A percentile compares a stretch with the other conserved stretches of the same genome.
These are phyloP conservation scores for Campylorhamphus procurvoides DNA, from an alignment of 2,113 vertebrate genomes.

Conservation along the genomic window DNA sequence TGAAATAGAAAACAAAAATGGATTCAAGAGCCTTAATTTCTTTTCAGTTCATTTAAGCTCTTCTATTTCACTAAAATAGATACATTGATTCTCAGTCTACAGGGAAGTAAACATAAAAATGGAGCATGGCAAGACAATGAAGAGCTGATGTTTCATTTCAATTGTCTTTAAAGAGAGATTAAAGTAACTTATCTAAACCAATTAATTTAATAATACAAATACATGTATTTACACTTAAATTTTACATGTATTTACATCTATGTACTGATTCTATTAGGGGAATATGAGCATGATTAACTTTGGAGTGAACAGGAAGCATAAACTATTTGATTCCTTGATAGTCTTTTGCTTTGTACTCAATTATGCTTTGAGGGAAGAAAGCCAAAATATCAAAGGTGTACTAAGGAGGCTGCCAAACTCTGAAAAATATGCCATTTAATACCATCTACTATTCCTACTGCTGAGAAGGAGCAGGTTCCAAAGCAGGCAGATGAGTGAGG, in stretches of 20 bases:
- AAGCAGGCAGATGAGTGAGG: not conserved
- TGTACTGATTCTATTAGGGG: not conserved
- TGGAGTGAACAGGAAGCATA: not conserved
- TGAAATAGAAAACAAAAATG: not conserved
- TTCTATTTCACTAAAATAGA: not conserved
- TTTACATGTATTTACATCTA: not conserved
- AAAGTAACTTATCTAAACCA: not conserved
- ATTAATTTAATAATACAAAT: not conserved
- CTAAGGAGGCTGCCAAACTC: not conserved
- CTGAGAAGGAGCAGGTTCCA: not conserved
- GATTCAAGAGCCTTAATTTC: not conserved
- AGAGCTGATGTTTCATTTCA: not conserved
- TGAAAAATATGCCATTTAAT: not conserved
- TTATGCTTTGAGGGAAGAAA: not conserved
- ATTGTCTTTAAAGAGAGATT: not conserved
- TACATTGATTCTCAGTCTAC: not conserved
- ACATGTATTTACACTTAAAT: not conserved
- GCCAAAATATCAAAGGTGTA: not conserved
- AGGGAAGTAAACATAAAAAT: not conserved
- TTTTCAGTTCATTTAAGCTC: not conserved
- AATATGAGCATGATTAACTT: not conserved
- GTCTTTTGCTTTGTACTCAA: constrained; percentile 10
- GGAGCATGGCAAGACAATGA: not conserved
- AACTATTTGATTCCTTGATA: not conserved
- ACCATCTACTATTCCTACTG: not conserved